These are phyloP conservation scores for Caenorhabditis zanzibari DNA, from an alignment of 2,888 invertebrate genomes.

Conservation along the genomic window DNA sequence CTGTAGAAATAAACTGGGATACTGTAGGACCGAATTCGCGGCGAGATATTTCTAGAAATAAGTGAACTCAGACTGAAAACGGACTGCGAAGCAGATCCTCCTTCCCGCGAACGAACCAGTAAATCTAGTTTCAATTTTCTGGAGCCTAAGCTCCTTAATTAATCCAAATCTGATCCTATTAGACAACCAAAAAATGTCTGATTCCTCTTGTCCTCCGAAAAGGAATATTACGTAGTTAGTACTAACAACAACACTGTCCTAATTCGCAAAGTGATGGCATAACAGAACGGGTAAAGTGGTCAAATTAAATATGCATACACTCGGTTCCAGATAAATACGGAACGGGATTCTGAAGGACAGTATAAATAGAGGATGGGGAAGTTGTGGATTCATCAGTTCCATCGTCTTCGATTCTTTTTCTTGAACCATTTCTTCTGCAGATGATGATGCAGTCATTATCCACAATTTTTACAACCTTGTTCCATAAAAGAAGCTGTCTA, in stretches of 20 bases:
- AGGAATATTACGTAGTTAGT: conserved; percentile 14
- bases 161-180: conserved; percentile 8
- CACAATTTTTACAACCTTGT: conserved; percentile 38
- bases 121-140: conserved; percentile 43
- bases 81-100: no score
- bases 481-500: background rate
- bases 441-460: conserved; percentile 31
- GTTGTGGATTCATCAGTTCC: conserved; percentile 29
- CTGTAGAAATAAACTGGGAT: no score
- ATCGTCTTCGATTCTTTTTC: conserved; percentile 17
- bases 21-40: no score
- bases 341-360: conserved; percentile 37
- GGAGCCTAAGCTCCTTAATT: no score
- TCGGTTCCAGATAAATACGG: conserved; percentile 49
- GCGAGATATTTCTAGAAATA: no score
- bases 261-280: conserved; percentile 37
- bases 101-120: conserved; percentile 33
- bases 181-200: background rate
- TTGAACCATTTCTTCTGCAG: conserved; percentile 1
- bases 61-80: no score
- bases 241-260: conserved; percentile 27
- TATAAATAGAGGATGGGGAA: conserved; percentile 23
- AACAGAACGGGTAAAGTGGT: conserved; percentile 61
- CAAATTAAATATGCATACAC: conserved; percentile 54
- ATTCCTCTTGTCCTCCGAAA: conserved; percentile 13